Base-by-base conservation (phyloP, 2,888 invertebrate species). In the Cheilosia grossa region DNA sequence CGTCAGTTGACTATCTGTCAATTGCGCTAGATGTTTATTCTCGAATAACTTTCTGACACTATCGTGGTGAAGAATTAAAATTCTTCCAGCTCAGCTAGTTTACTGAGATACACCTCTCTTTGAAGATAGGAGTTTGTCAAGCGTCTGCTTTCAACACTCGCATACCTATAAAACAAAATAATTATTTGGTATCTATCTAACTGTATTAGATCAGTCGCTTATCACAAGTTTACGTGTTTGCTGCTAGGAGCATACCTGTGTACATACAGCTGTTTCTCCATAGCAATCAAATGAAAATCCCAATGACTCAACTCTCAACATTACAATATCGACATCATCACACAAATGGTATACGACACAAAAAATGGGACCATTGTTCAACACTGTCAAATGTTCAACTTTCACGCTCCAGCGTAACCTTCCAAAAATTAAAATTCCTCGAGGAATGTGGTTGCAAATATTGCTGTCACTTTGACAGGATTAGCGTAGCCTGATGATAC, bases 391-490 rank as follows among this genome's bases (percentile, higher is more conserved):
- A 64, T 40, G n/a, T 24, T 49, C 19, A n/a, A 37, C 37, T 24
- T 33, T 56, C 19, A 69, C 49, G 37, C 56, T 21, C 15, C 19
- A 53, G 53, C 27, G n/a, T 17, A 40, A 40, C 51, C 24, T 66
- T 27, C 47, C 51, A 21, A 40, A 66, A 40, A 24, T 33, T 19
- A 15, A 30, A n/a, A 33, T 30, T 24, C 21, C 51, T 10, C 27
- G 2, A 10, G 42, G 19, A 44, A 67, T 51, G 37, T 51, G 44
- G 47, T 47, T 47, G 69, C 47, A 58, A 33, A 33, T 24, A 58
- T 58, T 56, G 33, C 51, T 49, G 61, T 51, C 49, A 63, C n/a
- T 42, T 53, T 64, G 49, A 74, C 33, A 74, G 64, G 58, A 66
- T 74, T 58, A 66, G n/a, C 44, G 54, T 27, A 47, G 56, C 24